A percentile compares a stretch with the other conserved stretches of the same genome.
phyloP scores from a whole-genome alignment of 2,113 vertebrate genomes.

The Cisticola juncidis region DNA sequence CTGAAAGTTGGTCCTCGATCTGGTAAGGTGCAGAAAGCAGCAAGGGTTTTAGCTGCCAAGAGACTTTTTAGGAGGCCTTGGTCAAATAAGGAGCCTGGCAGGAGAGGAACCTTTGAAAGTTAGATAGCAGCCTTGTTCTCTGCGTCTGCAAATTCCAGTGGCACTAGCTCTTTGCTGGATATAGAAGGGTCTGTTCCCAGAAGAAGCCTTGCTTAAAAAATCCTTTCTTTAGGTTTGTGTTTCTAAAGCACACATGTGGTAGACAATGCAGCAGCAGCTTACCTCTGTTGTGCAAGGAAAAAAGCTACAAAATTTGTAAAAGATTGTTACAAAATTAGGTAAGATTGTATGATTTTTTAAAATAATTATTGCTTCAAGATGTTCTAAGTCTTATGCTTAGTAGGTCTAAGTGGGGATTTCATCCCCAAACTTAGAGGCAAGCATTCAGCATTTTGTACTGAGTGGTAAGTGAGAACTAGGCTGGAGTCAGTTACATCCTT shows the following conservation, averaged over 20 bases:
- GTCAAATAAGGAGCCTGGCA: neutral
- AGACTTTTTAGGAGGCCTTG: neutral
- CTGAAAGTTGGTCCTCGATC: neutral
- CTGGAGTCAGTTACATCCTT: neutral
- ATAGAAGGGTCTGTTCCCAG: neutral
- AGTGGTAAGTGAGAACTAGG: rapidly evolving
- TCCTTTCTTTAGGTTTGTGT: neutral
- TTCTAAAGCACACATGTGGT: neutral
- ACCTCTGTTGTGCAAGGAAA: neutral
- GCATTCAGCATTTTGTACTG: neutral
- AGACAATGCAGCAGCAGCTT: neutral
- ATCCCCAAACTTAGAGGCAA: neutral
- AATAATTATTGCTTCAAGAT: neutral
- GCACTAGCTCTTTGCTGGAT: neutral
- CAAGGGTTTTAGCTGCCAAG: neutral
- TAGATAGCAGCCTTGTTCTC: neutral
- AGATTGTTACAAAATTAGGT: neutral
- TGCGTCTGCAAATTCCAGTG: neutral
- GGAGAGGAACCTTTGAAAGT: neutral
- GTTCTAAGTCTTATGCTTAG: neutral
- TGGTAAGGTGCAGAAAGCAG: neutral
- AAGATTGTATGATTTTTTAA: neutral
- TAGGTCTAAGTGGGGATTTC: neutral
- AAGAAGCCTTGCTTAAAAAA: neutral
- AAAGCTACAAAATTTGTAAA: neutral